A percentile compares a stretch with the other conserved stretches of the same genome.
phyloP scores from a whole-genome alignment of 2,797 vertebrate genomes.

The Botia almorhae region DNA sequence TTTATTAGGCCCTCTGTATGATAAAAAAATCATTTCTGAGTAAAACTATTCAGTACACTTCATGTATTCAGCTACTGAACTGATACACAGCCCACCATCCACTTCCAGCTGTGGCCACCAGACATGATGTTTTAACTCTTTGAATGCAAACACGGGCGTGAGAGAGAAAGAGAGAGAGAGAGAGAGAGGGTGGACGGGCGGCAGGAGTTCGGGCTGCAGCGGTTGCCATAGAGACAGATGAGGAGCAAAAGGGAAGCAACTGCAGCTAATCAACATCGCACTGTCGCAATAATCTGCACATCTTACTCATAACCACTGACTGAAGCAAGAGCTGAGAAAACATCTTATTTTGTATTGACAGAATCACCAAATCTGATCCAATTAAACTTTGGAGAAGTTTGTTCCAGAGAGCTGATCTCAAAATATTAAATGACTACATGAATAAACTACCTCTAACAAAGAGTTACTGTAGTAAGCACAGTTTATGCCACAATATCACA shows the following conservation, averaged over 20 bases:
- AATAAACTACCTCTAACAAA: not conserved
- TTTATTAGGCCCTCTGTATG: not conserved
- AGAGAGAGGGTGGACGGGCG: not conserved
- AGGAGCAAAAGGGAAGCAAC: too few species aligned
- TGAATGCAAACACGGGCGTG: conserved; percentile 51
- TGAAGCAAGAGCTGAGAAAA: conserved; percentile 50
- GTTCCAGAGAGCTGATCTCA: not conserved
- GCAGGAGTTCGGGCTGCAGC: conserved; percentile 73
- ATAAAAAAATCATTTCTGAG: not conserved
- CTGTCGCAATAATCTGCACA: conserved; percentile 54
- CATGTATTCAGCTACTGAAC: conserved; percentile 7
- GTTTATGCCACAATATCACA: not conserved
- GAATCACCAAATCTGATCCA: conserved; percentile 46
- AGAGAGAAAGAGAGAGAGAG: not conserved
- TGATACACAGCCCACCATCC: conserved; percentile 18
- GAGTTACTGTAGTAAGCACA: not conserved
- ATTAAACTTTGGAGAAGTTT: conserved; percentile 41
- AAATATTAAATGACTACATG: not conserved
- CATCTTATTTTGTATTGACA: conserved; percentile 42
- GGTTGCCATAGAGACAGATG: conserved; percentile 81
- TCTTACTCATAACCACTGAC: conserved; percentile 57
- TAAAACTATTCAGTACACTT: not conserved
- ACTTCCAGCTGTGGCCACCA: conserved; percentile 53
- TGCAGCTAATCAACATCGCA: conserved; percentile 59
- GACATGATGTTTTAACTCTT: conserved; percentile 72